Conservation (phyloP, 2,113 vertebrate genomes). For the Phalacrocorax aristotelis region DNA sequence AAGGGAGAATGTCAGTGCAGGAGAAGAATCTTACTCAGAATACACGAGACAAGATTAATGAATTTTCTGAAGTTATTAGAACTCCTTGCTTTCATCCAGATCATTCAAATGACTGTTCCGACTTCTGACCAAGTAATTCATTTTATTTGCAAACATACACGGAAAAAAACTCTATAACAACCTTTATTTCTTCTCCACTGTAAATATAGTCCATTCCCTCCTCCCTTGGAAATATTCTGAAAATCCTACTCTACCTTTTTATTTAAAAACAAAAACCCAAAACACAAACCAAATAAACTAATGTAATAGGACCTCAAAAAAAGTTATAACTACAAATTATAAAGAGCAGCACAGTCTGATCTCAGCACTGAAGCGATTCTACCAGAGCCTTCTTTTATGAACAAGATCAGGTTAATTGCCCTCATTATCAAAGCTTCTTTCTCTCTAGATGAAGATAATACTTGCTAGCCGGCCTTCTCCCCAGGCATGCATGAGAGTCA, state of each 20-base stretch:
- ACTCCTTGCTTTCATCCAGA: not conserved
- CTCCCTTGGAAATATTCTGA: not conserved
- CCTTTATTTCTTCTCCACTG: not conserved
- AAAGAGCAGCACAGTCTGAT: not conserved
- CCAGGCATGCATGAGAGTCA: not conserved
- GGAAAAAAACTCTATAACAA: not conserved
- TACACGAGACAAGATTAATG: not conserved
- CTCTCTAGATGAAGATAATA: not conserved
- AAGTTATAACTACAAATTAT: not conserved
- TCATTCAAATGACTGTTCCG: not conserved
- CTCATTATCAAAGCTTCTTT: not conserved
- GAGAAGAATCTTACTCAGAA: not conserved
- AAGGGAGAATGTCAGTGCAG: not conserved
- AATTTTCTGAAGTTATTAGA: not conserved
- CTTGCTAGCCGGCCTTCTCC: not conserved
- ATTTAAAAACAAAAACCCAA: not conserved
- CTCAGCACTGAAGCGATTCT: not conserved
- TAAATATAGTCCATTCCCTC: not conserved
- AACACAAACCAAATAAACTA: not conserved
- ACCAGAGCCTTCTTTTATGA: not conserved
- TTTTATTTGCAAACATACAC: not conserved
- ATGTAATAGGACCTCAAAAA: not conserved
- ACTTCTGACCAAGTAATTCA: not conserved
- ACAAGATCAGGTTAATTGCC: not conserved
- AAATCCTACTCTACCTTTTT: not conserved